Evolutionary conservation across 1,140 invertebrate species (phyloP).

Genomic region (Brachionus manjavacas): DNA sequence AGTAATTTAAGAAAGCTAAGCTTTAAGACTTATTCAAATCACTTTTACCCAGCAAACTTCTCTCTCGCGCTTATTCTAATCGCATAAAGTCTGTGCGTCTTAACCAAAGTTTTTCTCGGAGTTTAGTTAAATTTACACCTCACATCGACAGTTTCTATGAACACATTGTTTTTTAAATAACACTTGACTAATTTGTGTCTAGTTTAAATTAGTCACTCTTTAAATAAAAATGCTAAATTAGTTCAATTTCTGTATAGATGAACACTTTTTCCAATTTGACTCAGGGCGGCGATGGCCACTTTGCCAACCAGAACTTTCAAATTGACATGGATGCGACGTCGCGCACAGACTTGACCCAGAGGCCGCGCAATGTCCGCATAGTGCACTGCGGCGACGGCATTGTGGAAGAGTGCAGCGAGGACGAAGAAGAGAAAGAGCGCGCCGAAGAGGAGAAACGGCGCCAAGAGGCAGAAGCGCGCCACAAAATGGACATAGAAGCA

Average conservation of each 20-base stretch:
- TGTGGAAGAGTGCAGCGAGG: conserved; percentile 14
- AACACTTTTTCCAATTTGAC: conserved; percentile 5
- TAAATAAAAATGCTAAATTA: neutral
- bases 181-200: conserved; percentile 1
- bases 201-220: neutral
- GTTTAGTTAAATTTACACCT: neutral
- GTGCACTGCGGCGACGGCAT: conserved; percentile 20
- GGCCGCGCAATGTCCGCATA: neutral
- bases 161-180: neutral
- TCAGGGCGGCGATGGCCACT: neutral
- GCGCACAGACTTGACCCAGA: neutral
- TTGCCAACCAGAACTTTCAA: neutral
- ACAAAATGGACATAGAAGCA: conserved; percentile 5
- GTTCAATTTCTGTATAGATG: neutral
- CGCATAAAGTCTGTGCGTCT: neutral
- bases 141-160: neutral
- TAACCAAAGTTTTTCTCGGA: neutral
- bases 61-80: neutral
- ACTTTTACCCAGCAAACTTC: neutral
- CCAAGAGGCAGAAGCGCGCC: neutral
- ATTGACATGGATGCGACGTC: neutral
- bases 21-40: neutral
- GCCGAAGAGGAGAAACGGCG: neutral
- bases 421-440: conserved; percentile 13
- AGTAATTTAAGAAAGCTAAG: neutral